phyloP scores from a whole-genome alignment of 2,797 vertebrate species.

The Pangasius krempfi region DNA sequence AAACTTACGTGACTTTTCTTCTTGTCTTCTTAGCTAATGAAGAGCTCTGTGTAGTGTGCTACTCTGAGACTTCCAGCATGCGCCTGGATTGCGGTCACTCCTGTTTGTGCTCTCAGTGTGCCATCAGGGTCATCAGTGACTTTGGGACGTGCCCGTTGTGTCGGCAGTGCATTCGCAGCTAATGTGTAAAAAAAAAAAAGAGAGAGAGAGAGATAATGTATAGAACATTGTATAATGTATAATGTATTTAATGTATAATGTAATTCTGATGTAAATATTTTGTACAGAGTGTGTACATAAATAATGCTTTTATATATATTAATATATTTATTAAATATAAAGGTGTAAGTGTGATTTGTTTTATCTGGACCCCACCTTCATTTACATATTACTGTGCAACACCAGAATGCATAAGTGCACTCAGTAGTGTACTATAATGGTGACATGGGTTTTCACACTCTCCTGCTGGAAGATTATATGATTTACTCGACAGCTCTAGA shows the following conservation, averaged over 20 bases:
- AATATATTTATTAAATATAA: conserved; percentile 3
- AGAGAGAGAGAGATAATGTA: background rate
- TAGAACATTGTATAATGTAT: background rate
- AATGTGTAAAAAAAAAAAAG: no score
- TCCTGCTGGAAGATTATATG: background rate
- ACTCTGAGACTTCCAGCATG: conserved; percentile 45
- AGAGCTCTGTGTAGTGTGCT: conserved; percentile 72
- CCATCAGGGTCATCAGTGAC: conserved; percentile 53
- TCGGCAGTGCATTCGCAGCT: conserved; percentile 29
- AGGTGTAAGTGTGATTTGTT: background rate
- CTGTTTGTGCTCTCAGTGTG: conserved; percentile 73
- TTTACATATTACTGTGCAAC: background rate
- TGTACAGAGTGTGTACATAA: conserved; percentile 26
- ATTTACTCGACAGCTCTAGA: background rate
- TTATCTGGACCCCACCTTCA: background rate
- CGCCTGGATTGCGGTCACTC: conserved; percentile 75
- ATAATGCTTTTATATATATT: background rate
- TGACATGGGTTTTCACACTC: background rate
- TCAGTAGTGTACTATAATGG: no score
- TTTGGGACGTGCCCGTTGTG: conserved; percentile 80
- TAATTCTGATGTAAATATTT: background rate
- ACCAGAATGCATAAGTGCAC: background rate
- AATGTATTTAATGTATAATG: background rate
- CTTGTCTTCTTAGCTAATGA: background rate
- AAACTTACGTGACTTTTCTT: background rate